Percentiles rank a stretch among this genome's conserved stretches.
Evolutionary conservation across 1,140 invertebrate species (phyloP).

Genomic region (Plectrocnemia conspersa): DNA sequence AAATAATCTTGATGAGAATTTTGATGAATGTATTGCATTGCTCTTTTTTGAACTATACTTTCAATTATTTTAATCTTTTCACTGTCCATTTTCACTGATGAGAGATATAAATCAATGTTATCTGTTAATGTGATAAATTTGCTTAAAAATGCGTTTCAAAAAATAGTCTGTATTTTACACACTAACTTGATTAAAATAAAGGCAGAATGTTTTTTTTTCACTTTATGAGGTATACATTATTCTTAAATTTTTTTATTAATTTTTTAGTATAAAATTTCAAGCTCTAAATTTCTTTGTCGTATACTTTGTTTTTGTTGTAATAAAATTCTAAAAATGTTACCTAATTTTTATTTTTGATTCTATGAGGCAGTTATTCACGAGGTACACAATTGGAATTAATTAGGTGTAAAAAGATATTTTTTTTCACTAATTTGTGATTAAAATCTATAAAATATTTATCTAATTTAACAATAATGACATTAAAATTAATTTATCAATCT

Average conservation of each 20-base stretch:
- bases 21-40: too few relatives aligned
- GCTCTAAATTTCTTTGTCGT: slow-evolving; percentile 32
- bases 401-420: slow-evolving; percentile 27
- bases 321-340: slow-evolving; percentile 5
- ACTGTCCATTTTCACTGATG: too few relatives aligned
- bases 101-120: too few relatives aligned
- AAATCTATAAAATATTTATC: slow-evolving; percentile 29
- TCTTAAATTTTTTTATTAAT: slow-evolving; percentile 14
- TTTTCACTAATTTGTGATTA: slow-evolving; percentile 30
- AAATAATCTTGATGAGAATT: slow-evolving; percentile 6
- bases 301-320: slow-evolving; percentile 28
- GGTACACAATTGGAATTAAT: slow-evolving; percentile 29
- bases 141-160: too few relatives aligned
- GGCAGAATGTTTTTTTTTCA: slow-evolving; percentile 14
- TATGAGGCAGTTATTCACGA: slow-evolving; percentile 23
- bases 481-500: slow-evolving; percentile 49
- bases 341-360: slow-evolving; percentile 13
- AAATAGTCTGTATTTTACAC: slow-evolving; percentile 19
- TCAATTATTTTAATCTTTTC: too few relatives aligned
- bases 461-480: slow-evolving; percentile 30
- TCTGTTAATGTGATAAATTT: too few relatives aligned
- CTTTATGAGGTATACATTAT: slow-evolving; percentile 11
- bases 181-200: slow-evolving; percentile 19
- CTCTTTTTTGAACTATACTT: too few relatives aligned
- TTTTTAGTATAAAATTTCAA: slow-evolving; percentile 32